Evolutionary conservation across 2,888 invertebrate species (phyloP).

Genomic region (Rhagophthalmus giganteus): DNA sequence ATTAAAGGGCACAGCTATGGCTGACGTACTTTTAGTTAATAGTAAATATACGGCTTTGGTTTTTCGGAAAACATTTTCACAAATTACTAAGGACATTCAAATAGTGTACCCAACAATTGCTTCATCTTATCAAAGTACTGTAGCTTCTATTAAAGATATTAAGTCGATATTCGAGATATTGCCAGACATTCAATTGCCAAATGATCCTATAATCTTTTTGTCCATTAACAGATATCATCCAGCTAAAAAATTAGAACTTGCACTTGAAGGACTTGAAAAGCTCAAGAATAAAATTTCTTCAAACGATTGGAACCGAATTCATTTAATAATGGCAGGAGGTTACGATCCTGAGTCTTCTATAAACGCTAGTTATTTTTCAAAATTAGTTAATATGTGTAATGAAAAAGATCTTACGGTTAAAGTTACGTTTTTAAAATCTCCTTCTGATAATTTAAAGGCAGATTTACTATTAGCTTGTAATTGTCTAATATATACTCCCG

Average conservation of each 20-base stretch:
- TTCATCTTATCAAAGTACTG: slow-evolving; percentile 46
- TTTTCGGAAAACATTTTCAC: slow-evolving; percentile 82
- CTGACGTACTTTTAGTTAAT: slow-evolving; percentile 92
- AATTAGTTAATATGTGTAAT: slow-evolving; percentile 69
- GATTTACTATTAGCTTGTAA: slow-evolving; percentile 73
- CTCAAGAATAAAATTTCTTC: slow-evolving; percentile 61
- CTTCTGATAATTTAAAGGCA: slow-evolving; percentile 82
- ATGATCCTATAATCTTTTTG: slow-evolving; percentile 72
- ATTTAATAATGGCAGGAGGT: slow-evolving; percentile 93
- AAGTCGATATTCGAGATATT: slow-evolving; percentile 59
- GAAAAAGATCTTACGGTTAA: slow-evolving; percentile 69
- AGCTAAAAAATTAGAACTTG: slow-evolving; percentile 91
- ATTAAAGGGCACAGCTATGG: slow-evolving; percentile 81
- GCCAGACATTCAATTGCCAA: slow-evolving; percentile 49
- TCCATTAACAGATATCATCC: slow-evolving; percentile 97
- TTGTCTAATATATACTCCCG: slow-evolving; percentile 91
- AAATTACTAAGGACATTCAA: slow-evolving; percentile 67
- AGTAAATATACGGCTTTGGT: slow-evolving; percentile 93
- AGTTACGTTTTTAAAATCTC: slow-evolving; percentile 84
- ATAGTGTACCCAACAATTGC: slow-evolving; percentile 94
- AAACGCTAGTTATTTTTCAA: slow-evolving; percentile 82
- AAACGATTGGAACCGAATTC: slow-evolving; percentile 68
- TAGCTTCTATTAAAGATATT: slow-evolving; percentile 46
- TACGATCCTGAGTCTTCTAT: slow-evolving; percentile 87
- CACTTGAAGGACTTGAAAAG: slow-evolving; percentile 77